Percentiles rank a stretch among this genome's conserved stretches.
Evolutionary conservation across 1,140 invertebrate species (phyloP).

Genomic region (Tetramorium alpestre): DNA sequence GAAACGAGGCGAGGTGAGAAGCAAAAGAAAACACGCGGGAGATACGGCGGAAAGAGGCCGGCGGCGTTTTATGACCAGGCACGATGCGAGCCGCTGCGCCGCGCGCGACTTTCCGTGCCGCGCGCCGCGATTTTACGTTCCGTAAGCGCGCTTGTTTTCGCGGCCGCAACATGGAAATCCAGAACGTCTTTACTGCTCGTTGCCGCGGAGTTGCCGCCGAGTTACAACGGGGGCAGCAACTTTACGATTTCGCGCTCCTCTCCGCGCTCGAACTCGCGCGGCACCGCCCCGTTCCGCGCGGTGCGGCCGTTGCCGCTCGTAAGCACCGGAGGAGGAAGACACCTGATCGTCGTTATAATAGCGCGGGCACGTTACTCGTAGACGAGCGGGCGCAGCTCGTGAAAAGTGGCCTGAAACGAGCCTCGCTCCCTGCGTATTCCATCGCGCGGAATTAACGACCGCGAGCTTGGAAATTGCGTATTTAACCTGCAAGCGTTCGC

Average conservation of each 20-base stretch:
- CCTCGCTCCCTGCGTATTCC: constrained; percentile 50
- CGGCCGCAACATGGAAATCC: constrained; percentile 78
- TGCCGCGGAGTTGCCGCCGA: constrained; percentile 69
- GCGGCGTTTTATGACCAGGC: constrained; percentile 55
- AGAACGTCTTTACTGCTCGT: constrained; percentile 74
- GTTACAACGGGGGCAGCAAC: constrained; percentile 78
- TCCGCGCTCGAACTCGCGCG: constrained; percentile 3
- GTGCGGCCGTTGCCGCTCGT: constrained; percentile 36
- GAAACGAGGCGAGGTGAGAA: constrained; percentile 48
- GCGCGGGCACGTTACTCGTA: constrained; percentile 3
- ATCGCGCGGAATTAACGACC: constrained; percentile 66
- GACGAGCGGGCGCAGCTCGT: constrained; percentile 56
- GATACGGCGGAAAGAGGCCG: constrained; percentile 1
- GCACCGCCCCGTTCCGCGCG: constrained; percentile 65
- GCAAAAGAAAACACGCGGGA: constrained; percentile 13
- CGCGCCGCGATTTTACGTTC: constrained; percentile 78
- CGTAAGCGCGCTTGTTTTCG: constrained; percentile 77
- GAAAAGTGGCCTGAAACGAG: constrained; percentile 73
- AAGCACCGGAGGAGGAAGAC: constrained; percentile 60
- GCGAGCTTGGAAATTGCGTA: constrained; percentile 35
- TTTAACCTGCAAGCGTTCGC: constrained; percentile 25
- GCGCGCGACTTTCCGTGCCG: constrained; percentile 60
- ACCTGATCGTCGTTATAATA: constrained; percentile 66
- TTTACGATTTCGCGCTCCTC: constrained; percentile 78
- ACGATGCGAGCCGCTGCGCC: neutral